Base-by-base conservation (phyloP, 2,888 invertebrate species). In the Caenorhabditis sp. region DNA sequence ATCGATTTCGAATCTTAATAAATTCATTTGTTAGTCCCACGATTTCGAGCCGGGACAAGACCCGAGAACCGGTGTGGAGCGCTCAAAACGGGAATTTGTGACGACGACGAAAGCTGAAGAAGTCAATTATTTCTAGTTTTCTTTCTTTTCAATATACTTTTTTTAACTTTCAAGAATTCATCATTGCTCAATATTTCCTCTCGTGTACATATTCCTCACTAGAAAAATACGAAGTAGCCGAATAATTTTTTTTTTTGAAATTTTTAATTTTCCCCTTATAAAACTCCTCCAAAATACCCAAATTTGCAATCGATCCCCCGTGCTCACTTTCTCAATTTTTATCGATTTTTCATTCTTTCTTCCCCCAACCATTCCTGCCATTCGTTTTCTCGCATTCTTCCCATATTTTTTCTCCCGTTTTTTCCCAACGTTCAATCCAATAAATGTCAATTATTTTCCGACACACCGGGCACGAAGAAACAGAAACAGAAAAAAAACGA, bases 21-120 rank as follows among this genome's bases (percentile, higher is more conserved):
- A 32, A 6, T n/a, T n/a, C 44, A 55, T 37, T 71, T 83, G 80
- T 35, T 80, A 87, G 82, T 77, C 79, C 9, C 88, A 87, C 77
- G 88, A 88, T 58, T 89, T 87, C 83, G 80, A 85, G 70, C 89
- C 88, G 6, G 88, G 86, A 50, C 55, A 28, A 15, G 87, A 87
- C 65, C 83, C 84, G 4, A 74, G 88, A 24, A 87, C 87, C 24
- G 88, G 88, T 15, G 79, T 79, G 9, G 89, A 89, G 50, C 64
- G 87, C 35, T 44, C 84, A 18, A 76, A 72, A 35, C 87, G 85
- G 26, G 87, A 89, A 65, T 79, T 83, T 51, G 84, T 85, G 13
- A 87, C 87, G 26, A 88, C 84, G 8, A 87, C 86, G n/a, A 87
- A 74, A n/a, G 80, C 88, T 13, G 81, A 85, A 56, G 88, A 88